A percentile compares a stretch with the other conserved stretches of the same genome.
phyloP scores from a whole-genome alignment of 1,140 invertebrate genomes.

The Sminthurides bifidus region DNA sequence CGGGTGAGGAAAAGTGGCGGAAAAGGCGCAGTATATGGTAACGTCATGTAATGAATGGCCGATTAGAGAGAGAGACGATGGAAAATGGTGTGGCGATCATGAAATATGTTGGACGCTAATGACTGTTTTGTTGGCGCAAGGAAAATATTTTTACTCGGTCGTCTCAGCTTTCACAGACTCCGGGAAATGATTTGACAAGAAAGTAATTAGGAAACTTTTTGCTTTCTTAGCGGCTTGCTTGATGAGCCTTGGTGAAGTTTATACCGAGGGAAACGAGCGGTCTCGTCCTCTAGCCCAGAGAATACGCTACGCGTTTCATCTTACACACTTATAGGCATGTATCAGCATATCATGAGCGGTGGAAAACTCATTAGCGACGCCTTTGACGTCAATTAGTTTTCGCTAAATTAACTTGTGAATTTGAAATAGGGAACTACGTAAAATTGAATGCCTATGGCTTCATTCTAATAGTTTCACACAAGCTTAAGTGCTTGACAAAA shows the following conservation, averaged over 20 bases:
- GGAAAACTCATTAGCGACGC: slow-evolving; percentile 30
- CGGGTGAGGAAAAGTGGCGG: no score
- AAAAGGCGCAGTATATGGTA: no score
- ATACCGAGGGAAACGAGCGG: slow-evolving; percentile 26
- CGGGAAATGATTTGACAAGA: slow-evolving; percentile 33
- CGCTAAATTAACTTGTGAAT: slow-evolving; percentile 24
- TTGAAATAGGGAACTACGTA: neutral
- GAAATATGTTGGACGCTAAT: slow-evolving; percentile 30
- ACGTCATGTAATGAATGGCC: no score
- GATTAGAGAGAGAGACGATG: neutral
- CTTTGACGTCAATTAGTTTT: slow-evolving; percentile 32
- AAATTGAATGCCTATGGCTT: no score
- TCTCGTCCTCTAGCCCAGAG: no score
- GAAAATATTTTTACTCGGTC: slow-evolving; percentile 29
- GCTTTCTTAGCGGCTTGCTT: slow-evolving; percentile 13
- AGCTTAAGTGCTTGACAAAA: no score
- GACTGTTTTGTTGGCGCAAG: slow-evolving; percentile 23
- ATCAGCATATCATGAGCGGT: neutral
- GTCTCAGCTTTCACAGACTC: slow-evolving; percentile 31
- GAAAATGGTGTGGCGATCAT: slow-evolving; percentile 11
- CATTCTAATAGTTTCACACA: no score
- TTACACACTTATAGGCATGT: no score
- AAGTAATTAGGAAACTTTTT: slow-evolving; percentile 32
- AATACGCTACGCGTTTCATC: no score
- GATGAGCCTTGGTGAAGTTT: slow-evolving; percentile 22